Evolutionary conservation across 1,140 invertebrate species (phyloP), one percentile per base, ranked within the genome.

Genomic region (Penaeus vannamei): DNA sequence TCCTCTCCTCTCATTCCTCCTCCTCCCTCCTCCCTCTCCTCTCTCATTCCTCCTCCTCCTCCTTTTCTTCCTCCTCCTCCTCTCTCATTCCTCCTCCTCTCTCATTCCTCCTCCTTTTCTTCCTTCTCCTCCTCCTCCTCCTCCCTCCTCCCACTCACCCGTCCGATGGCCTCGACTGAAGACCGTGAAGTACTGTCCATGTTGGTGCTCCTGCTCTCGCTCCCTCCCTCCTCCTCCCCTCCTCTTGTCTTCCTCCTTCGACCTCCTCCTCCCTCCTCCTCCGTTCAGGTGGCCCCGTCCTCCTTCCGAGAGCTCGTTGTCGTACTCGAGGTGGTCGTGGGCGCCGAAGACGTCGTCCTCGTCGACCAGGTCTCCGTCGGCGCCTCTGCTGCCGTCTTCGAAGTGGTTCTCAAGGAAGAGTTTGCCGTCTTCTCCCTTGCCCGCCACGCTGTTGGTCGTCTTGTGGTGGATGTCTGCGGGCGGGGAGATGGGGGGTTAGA

Each of bases 401-500:
- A 36, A 29, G n/a, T 60, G 66, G 17, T 20, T 42, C 14, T 82
- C 46, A 0, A 87, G 46, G 36, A 42, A 69, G 61, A 66, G 32
- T 46, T 62, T 79, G 19, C 84, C 83, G 36, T 81, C 86, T 20
- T 87, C 69, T 12, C 87, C 87, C 29, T 89, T 89, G 7, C 87
- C 87, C 8, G 83, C 60, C 8, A 89, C 83, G 29, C 87, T 89
- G 82, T 89, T 89, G 2, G 86, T 87, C 19, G 87, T 89, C 69
- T 89, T 89, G 80, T 84, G 60, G 32, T 89, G 87, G 29, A 83
- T 77, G 76, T 84, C 87, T 89, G 86, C 3, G 5, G 10, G 53
- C 17, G 53, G 53, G 53, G 12, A 17, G 53, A 53, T 8, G 53
- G 17, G 53, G 53, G 53, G 53, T 53, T 53, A 17, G 1, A 12